Percentiles rank a stretch among this genome's conserved stretches.
Evolutionary conservation across 2,113 vertebrate species (phyloP).

Genomic region (Ciconia maguari): DNA sequence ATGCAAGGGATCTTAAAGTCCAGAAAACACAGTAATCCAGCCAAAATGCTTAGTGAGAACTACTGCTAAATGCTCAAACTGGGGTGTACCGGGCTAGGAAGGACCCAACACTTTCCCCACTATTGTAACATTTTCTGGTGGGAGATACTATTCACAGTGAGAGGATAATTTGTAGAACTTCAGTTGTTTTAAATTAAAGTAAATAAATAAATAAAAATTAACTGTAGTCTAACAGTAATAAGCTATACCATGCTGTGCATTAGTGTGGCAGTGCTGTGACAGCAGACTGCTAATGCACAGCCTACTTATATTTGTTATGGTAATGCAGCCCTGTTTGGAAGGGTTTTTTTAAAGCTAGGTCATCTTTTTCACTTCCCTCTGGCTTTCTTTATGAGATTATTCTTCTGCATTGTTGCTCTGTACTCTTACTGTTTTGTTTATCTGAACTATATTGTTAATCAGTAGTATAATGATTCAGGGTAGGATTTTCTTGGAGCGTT

Average conservation of each 20-base stretch:
- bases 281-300: neutral
- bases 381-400: constrained; percentile 6
- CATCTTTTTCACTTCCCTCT: constrained; percentile 25
- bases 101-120: neutral
- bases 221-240: constrained; percentile 47
- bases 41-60: neutral
- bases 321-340: neutral
- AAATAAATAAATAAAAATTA: constrained; percentile 49
- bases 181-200: constrained; percentile 21
- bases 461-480: neutral
- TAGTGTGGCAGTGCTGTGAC: neutral
- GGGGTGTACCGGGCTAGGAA: neutral
- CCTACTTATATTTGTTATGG: neutral
- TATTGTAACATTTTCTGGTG: neutral
- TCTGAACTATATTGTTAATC: neutral
- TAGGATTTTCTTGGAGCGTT: neutral
- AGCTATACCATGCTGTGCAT: neutral
- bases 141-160: neutral
- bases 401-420: constrained; percentile 48
- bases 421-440: constrained; percentile 29
- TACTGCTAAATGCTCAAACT: neutral
- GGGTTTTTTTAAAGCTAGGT: constrained; percentile 2
- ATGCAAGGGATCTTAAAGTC: neutral
- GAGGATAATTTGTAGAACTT: neutral
- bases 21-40: neutral